phyloP scores from a whole-genome alignment of 2,888 invertebrate genomes.

The Ectemnius cavifrons region DNA sequence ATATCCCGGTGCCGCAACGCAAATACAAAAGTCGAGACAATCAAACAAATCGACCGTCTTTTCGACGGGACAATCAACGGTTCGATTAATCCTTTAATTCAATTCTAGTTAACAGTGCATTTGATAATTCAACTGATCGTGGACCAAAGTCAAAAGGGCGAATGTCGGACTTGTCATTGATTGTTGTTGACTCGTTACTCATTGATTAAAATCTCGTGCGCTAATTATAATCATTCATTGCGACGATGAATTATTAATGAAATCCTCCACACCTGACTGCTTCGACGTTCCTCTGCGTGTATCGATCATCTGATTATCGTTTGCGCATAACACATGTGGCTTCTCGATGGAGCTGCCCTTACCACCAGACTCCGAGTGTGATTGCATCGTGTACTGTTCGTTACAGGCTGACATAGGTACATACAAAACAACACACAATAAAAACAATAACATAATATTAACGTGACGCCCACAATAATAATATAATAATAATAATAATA shows the following conservation, averaged over 20 bases:
- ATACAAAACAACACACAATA: constrained; percentile 80
- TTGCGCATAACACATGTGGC: constrained; percentile 2
- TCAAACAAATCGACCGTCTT: neutral
- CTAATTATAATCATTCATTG: too few relatives aligned
- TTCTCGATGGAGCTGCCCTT: constrained; percentile 22
- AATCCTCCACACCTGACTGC: constrained; percentile 1
- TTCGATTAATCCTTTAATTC: too few relatives aligned
- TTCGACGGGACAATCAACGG: neutral
- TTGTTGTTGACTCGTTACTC: too few relatives aligned
- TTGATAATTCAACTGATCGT: too few relatives aligned
- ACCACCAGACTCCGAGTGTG: constrained; percentile 43
- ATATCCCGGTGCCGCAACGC: neutral
- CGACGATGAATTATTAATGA: neutral
- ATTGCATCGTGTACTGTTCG: constrained; percentile 60
- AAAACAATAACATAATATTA: constrained; percentile 78
- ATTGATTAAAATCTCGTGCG: too few relatives aligned
- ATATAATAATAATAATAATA: constrained; percentile 71
- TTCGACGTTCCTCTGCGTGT: constrained; percentile 19
- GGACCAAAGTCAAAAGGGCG: too few relatives aligned
- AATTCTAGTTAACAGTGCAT: too few relatives aligned
- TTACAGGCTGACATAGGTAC: constrained; percentile 74
- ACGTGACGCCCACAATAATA: constrained; percentile 78
- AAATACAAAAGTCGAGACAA: neutral
- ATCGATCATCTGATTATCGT: constrained; percentile 9
- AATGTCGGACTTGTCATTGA: too few relatives aligned